Base-by-base conservation (phyloP, 2,797 vertebrate genomes). In the Hephaestus fuliginosus region DNA sequence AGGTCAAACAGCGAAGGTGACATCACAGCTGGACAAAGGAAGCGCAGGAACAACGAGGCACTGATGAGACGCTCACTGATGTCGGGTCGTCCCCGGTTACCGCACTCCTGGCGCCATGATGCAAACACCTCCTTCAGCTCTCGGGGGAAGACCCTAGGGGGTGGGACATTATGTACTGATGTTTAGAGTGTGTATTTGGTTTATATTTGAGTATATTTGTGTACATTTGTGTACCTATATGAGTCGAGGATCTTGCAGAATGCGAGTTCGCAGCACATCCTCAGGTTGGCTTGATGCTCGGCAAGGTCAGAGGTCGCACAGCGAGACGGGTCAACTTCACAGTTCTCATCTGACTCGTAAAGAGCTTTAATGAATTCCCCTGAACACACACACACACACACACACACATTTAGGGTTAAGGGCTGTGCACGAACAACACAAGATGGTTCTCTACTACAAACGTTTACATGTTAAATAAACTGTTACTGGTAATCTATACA, bases 271-370 rank as follows among this genome's bases (percentile, higher is more conserved):
- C 98, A 99, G 87, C 98, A 99, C 98, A 99, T 99, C 90, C 98
- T 98, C 81, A 99, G 93, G 93, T 99, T 99, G 86, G 96, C 96
- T 92, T 98, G 98, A 90, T 99, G 97, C 89, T 98, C 98, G 0
- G 95, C 83, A 28, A 99, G 93, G 84, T 99, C 97, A 55, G 94
- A 95, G 67, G 96, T 92, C 0, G 95, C 96, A 77, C 98, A 98
- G 82, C 96, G 97, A 76, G 96, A 97, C 9, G 97, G 96, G 83
- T 99, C 98, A 1, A 97, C 98, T 92, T 99, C 98, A 84, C 98
- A 99, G 94, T 98, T 98, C 89, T 99, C 97, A 84, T 99, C 98
- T n/a, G 98, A 99, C 91, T 99, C 97, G 2, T 98, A 99, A 66
- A 99, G 90, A 33, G 98, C 97, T 94, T 98, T 98, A 89, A 99